phyloP scores from a whole-genome alignment of 2,888 invertebrate genomes.

The Scaptomyza flava region DNA sequence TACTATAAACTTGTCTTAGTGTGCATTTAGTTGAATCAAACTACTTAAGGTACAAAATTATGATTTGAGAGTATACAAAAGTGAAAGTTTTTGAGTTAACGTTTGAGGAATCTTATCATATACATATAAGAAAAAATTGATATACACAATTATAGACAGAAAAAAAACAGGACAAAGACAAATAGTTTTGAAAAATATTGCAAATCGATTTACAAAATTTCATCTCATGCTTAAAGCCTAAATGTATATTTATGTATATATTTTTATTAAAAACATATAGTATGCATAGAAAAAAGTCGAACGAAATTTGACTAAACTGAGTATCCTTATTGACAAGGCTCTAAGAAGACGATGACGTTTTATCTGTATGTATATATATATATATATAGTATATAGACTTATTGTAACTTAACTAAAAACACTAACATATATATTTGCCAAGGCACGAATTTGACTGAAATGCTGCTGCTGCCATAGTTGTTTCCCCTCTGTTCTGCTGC shows the following conservation, averaged over 20 bases:
- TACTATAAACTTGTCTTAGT: slow-evolving; percentile 36
- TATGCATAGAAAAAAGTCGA: slow-evolving; percentile 23
- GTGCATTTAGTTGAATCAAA: slow-evolving; percentile 13
- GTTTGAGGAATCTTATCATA: slow-evolving; percentile 13
- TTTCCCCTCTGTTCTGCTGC: too few species aligned
- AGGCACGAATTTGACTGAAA: slow-evolving; percentile 54
- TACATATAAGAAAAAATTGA: background rate
- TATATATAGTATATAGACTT: slow-evolving; percentile 14
- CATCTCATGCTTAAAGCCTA: slow-evolving; percentile 22
- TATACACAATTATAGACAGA: background rate
- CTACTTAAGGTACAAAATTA: slow-evolving; percentile 16
- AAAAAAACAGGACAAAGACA: slow-evolving; percentile 10
- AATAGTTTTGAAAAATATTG: slow-evolving; percentile 1
- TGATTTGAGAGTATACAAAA: slow-evolving; percentile 7
- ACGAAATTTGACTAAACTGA: slow-evolving; percentile 68
- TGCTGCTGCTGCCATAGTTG: slow-evolving; percentile 25
- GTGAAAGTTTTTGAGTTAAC: background rate
- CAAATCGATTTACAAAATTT: slow-evolving; percentile 12
- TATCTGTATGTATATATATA: background rate
- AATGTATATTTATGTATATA: background rate
- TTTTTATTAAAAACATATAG: slow-evolving; percentile 14
- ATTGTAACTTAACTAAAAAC: slow-evolving; percentile 20
- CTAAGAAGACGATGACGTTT: slow-evolving; percentile 27
- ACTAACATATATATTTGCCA: slow-evolving; percentile 41
- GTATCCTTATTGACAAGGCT: slow-evolving; percentile 56